phyloP scores from a whole-genome alignment of 2,888 invertebrate genomes.

The Anodontia alba region DNA sequence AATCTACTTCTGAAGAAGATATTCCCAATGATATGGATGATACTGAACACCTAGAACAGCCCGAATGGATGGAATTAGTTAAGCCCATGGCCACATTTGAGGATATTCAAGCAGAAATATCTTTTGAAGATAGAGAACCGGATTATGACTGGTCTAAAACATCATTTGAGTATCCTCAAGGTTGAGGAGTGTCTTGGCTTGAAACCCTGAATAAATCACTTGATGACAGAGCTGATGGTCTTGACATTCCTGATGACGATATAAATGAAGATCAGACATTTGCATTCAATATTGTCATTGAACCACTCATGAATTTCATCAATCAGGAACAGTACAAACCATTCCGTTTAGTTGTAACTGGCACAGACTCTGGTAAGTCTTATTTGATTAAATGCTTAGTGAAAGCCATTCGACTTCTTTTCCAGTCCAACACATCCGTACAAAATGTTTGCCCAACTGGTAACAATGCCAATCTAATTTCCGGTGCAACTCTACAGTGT shows the following conservation, averaged over 20 bases:
- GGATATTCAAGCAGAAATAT: not conserved
- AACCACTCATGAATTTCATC: slow-evolving; percentile 1
- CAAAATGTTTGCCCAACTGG: slow-evolving; percentile 65
- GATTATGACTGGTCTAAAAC: not conserved
- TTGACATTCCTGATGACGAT: not conserved
- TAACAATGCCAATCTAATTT: slow-evolving; percentile 63
- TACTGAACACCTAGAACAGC: not conserved
- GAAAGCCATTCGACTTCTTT: slow-evolving; percentile 39
- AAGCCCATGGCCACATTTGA: not conserved
- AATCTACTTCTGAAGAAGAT: not conserved
- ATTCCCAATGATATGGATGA: not conserved
- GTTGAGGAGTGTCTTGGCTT: not conserved
- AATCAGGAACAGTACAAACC: slow-evolving; percentile 29
- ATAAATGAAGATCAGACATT: not conserved
- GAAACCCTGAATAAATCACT: not conserved
- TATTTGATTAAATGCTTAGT: slow-evolving; percentile 59
- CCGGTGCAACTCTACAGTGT: slow-evolving; percentile 55
- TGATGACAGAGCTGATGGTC: not conserved
- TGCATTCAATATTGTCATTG: not conserved
- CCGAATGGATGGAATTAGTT: not conserved
- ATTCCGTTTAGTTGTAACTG: slow-evolving; percentile 50
- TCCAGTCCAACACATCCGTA: slow-evolving; percentile 43
- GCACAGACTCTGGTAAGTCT: slow-evolving; percentile 57
- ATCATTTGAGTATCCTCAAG: not conserved
- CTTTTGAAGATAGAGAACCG: not conserved